phyloP scores from a whole-genome alignment of 1,140 invertebrate species.

The Bombus pascuorum region DNA sequence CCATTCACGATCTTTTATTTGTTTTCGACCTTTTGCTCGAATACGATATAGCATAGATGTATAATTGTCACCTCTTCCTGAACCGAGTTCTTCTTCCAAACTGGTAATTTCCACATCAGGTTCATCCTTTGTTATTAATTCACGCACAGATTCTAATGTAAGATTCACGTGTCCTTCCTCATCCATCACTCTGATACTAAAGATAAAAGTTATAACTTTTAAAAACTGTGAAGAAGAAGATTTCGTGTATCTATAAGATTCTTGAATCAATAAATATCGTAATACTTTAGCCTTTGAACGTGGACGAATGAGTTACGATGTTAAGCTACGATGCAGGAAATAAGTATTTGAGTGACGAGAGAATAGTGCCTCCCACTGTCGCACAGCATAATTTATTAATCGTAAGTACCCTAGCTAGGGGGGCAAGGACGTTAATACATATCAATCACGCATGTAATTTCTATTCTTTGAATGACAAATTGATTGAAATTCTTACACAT shows the following conservation, averaged over 20 bases:
- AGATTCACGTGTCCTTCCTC: slow-evolving; percentile 62
- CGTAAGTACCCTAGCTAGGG: slow-evolving; percentile 71
- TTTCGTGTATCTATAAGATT: slow-evolving; percentile 2
- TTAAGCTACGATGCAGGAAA: slow-evolving; percentile 77
- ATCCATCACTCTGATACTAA: slow-evolving; percentile 24
- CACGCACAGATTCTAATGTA: slow-evolving; percentile 74
- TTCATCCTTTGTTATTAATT: slow-evolving; percentile 79
- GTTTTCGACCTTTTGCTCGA: slow-evolving; percentile 83
- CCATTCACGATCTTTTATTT: slow-evolving; percentile 75
- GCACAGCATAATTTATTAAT: slow-evolving; percentile 77
- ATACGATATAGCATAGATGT: slow-evolving; percentile 88
- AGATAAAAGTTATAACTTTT: background rate
- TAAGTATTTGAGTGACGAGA: slow-evolving; percentile 79
- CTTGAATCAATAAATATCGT: slow-evolving; percentile 29
- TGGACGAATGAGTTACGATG: slow-evolving; percentile 64
- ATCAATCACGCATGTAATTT: slow-evolving; percentile 74
- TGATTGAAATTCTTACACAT: slow-evolving; percentile 47
- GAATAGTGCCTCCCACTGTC: slow-evolving; percentile 72
- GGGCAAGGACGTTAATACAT: slow-evolving; percentile 81
- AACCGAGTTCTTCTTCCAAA: slow-evolving; percentile 85
- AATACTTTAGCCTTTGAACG: slow-evolving; percentile 65
- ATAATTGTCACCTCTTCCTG: slow-evolving; percentile 88
- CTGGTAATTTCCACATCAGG: slow-evolving; percentile 76
- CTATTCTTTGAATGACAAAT: slow-evolving; percentile 70
- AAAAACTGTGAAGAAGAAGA: background rate